phyloP scores from a whole-genome alignment of 2,113 vertebrate genomes.

The Pseudois nayaur region DNA sequence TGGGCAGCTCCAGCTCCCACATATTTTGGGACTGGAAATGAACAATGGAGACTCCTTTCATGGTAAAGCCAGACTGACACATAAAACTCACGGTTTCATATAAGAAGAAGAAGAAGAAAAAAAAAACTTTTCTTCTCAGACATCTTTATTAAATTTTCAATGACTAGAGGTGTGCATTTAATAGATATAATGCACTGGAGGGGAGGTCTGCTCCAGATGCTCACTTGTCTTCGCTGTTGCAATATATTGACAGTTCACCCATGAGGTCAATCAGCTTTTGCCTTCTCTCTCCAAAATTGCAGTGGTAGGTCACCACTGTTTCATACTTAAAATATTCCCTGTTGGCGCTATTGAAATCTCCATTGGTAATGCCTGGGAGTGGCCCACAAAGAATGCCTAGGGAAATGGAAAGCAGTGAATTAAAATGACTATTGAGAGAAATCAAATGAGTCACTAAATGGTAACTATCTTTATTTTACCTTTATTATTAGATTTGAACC shows the following conservation, averaged over 20 bases:
- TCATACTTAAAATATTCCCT: constrained; percentile 40
- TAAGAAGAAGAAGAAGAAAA: constrained; percentile 17
- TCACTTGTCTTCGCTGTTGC: constrained; percentile 65
- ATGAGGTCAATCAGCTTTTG: constrained; percentile 4
- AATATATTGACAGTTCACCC: constrained; percentile 67
- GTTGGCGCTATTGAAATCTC: not conserved
- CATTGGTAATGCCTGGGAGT: not conserved
- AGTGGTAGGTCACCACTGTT: not conserved
- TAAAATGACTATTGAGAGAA: not conserved
- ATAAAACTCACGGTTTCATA: constrained; percentile 47
- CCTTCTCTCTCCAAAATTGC: not conserved
- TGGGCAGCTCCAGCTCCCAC: constrained; percentile 68
- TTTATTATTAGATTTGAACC: not conserved
- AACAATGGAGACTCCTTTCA: constrained; percentile 38
- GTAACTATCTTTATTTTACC: not conserved
- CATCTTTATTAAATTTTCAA: constrained; percentile 54
- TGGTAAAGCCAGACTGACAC: constrained; percentile 70
- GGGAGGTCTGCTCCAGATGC: constrained; percentile 71
- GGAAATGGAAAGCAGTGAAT: not conserved
- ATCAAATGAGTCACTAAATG: not conserved
- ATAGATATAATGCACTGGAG: constrained; percentile 43
- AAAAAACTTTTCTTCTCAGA: constrained; percentile 50
- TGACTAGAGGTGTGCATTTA: constrained; percentile 29
- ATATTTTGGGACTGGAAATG: constrained; percentile 54
- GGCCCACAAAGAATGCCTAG: constrained; percentile 71